Evolutionary conservation across 2,888 invertebrate genomes (phyloP), one percentile per base, ranked within the genome.

Genomic region (Siphlonurus alternatus): DNA sequence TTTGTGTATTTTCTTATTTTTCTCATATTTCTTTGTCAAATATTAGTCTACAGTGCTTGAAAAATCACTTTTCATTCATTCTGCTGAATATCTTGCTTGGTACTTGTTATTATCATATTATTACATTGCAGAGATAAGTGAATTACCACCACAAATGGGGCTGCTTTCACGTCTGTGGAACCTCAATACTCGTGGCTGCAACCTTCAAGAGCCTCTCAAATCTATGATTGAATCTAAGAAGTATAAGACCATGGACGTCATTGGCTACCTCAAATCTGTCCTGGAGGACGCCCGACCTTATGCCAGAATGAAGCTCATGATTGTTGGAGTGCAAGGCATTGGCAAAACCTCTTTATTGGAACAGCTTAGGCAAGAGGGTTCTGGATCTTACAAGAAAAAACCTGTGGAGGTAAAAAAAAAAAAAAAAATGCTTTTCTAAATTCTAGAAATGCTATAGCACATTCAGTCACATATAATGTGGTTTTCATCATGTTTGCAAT

Each of bases 141-240:
- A 94, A 72, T 81, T 99, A 63, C 98, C 98, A 0, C 89, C 97
- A 0, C 93, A 96, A 75, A 88, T 99, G 85, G 98, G 99, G 0
- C 78, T 96, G 5, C 80, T 98, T 1, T 88, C 89, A 1, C 85
- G 94, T n/a, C 80, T 99, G 53, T 98, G 98, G 97, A 97, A 95
- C 77, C 79, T 99, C 53, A 94, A 93, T 75, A 89, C 96, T 1
- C 83, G 87, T 59, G 93, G 93, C 1, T 98, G 98, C 72, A 81
- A 85, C 24, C 78, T 95, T 15, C 86, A 87, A 70, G 96, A 95
- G 73, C 95, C 96, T 0, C 77, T 96, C 0, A 86, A 86, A 67
- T 86, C 89, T 0, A 94, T 96, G 91, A 87, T 97, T 66, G 88
- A 89, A 62, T 87, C 89, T 65, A 95, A 95, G 71, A 88, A 92